A percentile compares a stretch with the other conserved stretches of the same genome.
phyloP scores from a whole-genome alignment of 2,797 vertebrate genomes.

The Artibeus lituratus region DNA sequence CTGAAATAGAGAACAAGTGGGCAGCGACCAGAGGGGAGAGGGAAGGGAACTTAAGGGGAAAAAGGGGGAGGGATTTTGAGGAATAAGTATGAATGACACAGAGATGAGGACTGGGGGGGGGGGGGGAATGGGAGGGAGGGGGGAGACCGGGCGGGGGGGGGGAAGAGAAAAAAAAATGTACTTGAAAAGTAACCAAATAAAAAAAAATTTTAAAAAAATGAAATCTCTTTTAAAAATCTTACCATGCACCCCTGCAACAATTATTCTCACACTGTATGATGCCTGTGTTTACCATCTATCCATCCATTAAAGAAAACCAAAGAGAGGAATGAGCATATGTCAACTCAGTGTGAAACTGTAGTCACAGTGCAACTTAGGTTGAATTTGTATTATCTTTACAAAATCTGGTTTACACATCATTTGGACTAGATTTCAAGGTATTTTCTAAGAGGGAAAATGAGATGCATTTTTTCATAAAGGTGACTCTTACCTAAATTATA shows the following conservation, averaged over 20 bases:
- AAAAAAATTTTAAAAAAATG: no score
- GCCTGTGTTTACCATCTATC: conserved; percentile 49
- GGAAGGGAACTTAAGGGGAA: no score
- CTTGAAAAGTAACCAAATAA: no score
- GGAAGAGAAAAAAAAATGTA: no score
- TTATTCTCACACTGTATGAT: neutral
- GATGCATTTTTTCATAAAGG: neutral
- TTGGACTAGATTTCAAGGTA: conserved; percentile 46
- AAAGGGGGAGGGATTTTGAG: no score
- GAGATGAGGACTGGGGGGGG: no score
- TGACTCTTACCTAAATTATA: neutral
- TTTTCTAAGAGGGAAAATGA: conserved; percentile 25
- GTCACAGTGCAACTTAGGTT: neutral
- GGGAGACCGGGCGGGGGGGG: no score
- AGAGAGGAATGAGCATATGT: conserved; percentile 43
- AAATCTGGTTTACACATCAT: neutral
- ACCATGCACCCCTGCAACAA: neutral
- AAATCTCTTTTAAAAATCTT: conserved; percentile 4
- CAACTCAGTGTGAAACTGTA: conserved; percentile 47
- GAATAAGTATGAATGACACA: no score
- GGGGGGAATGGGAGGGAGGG: no score
- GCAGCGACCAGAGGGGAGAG: no score
- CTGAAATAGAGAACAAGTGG: no score
- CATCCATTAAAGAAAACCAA: conserved; percentile 4
- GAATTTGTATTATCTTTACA: neutral